Conservation (phyloP, 2,113 vertebrate genomes). For the Gnathonemus echidnorhynchus region DNA sequence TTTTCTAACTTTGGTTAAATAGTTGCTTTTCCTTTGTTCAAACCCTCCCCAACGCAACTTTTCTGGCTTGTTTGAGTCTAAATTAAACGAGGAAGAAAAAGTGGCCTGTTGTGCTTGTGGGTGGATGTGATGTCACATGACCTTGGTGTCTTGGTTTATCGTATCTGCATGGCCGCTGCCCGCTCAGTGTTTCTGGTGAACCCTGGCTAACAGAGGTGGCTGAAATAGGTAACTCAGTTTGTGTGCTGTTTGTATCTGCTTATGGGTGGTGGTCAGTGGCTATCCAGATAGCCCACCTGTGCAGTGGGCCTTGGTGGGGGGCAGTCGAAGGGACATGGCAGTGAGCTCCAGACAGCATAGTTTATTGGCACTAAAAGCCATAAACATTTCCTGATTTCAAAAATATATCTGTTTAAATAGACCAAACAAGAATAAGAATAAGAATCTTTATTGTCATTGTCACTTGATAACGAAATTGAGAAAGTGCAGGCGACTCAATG, state of each 20-base stretch:
- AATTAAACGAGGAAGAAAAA: not conserved
- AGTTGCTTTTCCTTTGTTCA: not conserved
- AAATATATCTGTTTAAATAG: not conserved
- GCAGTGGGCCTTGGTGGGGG: not conserved
- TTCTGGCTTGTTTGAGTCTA: not conserved
- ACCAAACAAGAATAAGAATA: not conserved
- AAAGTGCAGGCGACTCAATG: too few species aligned
- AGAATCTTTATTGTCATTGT: too few species aligned
- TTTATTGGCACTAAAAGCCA: not conserved
- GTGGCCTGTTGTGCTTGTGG: not conserved
- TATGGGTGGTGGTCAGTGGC: conserved; percentile 30
- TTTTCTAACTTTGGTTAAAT: not conserved
- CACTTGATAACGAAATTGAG: too few species aligned
- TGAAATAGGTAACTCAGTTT: not conserved
- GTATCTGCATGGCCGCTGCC: conserved; percentile 17
- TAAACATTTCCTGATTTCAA: not conserved
- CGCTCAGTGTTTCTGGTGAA: not conserved
- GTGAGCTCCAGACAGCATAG: not conserved
- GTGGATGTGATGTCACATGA: not conserved
- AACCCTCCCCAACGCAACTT: not conserved
- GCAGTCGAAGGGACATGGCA: not conserved
- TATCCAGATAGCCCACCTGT: not conserved
- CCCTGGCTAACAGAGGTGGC: not conserved
- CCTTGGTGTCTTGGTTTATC: not conserved
- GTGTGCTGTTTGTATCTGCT: conserved; percentile 40